phyloP scores from a whole-genome alignment of 1,140 invertebrate genomes.

The Augochlora pura region DNA sequence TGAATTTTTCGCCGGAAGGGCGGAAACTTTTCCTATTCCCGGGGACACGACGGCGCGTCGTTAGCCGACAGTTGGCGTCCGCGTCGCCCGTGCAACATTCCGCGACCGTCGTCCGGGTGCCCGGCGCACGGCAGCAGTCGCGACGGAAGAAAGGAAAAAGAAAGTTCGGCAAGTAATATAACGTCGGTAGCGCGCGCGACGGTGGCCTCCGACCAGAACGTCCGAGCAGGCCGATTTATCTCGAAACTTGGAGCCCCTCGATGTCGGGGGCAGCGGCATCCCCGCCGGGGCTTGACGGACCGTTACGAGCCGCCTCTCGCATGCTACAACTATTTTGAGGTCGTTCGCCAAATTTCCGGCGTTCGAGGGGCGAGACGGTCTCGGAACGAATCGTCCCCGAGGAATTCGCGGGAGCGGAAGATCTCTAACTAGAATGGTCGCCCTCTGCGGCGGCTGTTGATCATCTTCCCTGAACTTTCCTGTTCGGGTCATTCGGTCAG shows the following conservation, averaged over 20 bases:
- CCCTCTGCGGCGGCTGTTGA: too few species aligned
- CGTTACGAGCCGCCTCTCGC: neutral
- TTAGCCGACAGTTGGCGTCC: constrained; percentile 31
- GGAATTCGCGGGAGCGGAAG: constrained; percentile 8
- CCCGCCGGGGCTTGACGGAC: constrained; percentile 6
- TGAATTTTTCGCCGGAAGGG: constrained; percentile 19
- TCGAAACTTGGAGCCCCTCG: constrained; percentile 18
- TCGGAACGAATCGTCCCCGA: constrained; percentile 23
- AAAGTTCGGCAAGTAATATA: constrained; percentile 53
- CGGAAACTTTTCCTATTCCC: constrained; percentile 25
- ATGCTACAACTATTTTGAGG: constrained; percentile 25
- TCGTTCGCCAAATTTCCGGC: constrained; percentile 20
- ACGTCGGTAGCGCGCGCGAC: neutral
- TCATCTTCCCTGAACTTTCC: neutral
- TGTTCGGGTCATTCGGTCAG: neutral
- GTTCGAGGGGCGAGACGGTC: neutral
- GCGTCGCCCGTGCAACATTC: neutral
- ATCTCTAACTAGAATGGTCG: neutral
- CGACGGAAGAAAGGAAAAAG: constrained; percentile 9
- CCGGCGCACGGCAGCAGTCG: neutral
- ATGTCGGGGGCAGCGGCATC: neutral
- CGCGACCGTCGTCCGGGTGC: neutral
- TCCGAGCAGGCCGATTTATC: constrained; percentile 42
- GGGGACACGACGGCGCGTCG: neutral
- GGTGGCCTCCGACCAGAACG: neutral